Evolutionary conservation across 2,888 invertebrate genomes (phyloP).

Genomic region (Petrolisthes cinctipes): DNA sequence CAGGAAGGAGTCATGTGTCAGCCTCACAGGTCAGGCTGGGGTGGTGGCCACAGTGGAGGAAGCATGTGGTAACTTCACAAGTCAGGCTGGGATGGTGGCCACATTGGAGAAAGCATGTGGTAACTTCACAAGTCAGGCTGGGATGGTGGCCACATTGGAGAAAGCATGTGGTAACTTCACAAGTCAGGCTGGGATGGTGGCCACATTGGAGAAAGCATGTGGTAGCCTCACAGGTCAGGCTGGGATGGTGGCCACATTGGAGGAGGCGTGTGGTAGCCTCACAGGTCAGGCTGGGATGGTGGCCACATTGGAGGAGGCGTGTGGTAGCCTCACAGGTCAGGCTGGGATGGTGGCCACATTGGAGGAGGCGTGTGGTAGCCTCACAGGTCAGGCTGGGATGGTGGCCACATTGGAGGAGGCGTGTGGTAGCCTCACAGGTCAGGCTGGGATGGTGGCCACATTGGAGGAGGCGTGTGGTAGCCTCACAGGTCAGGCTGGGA

Average conservation of each 20-base stretch:
- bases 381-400: not conserved
- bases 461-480: not conserved
- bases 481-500: too few relatives aligned
- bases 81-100: slow-evolving; percentile 4
- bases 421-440: not conserved
- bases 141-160: not conserved
- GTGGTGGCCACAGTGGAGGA: not conserved
- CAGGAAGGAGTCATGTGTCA: not conserved
- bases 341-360: not conserved
- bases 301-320: not conserved
- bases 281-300: not conserved
- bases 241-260: not conserved
- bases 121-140: not conserved
- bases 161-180: not conserved
- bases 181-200: not conserved
- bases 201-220: not conserved
- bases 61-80: not conserved
- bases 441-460: not conserved
- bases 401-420: not conserved
- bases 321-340: slow-evolving; percentile 8
- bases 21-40: not conserved
- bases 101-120: slow-evolving; percentile 19
- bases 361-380: slow-evolving; percentile 20
- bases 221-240: too few relatives aligned
- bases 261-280: not conserved